Evolutionary conservation across 2,113 vertebrate genomes (phyloP), one percentile per base, ranked within the genome.

Genomic region (Menura novaehollandiae): DNA sequence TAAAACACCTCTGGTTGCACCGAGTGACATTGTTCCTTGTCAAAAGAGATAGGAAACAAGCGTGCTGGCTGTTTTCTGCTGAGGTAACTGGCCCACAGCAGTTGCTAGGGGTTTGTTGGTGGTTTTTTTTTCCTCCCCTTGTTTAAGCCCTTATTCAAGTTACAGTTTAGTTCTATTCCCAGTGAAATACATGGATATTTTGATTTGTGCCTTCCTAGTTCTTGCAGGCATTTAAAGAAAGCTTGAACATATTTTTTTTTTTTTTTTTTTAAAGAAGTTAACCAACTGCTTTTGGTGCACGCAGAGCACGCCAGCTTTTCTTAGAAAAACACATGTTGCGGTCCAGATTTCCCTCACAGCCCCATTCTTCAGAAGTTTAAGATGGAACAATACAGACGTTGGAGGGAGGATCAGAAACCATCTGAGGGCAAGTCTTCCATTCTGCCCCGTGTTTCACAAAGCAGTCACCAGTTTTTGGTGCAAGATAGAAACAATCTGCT

Each of bases 1-100:
- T 49, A 46, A 95, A 73, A 92, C 32, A 33, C 67, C 83, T 96
- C 84, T 51, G 51, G 52, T 95, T 83, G 76, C 82, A 80, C 46
- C 15, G 7, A 91, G 55, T 89, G 90, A 89, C 76, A 89, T 43
- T 91, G 80, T 94, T 85, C 32, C 81, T 39, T 78, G 60, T 71
- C 72, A 68, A 72, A 81, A 80, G 72, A 41, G 49, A 56, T 16
- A 63, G 81, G 72, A 89, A 85, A 49, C 41, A n/a, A 63, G 43
- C 2, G 3, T 47, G 85, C 73, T 39, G 76, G 47, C 55, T 69
- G 32, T 68, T 80, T 79, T 37, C 83, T 88, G 79, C 85, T 43
- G 72, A 33, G 85, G 51, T 39, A 51, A 6, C 3, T 30, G 37
- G 51, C 35, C 67, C 51, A 11, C 86, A 46, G 80, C 79, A 69